phyloP scores from a whole-genome alignment of 2,797 vertebrate genomes.

The Lagodon rhomboides region DNA sequence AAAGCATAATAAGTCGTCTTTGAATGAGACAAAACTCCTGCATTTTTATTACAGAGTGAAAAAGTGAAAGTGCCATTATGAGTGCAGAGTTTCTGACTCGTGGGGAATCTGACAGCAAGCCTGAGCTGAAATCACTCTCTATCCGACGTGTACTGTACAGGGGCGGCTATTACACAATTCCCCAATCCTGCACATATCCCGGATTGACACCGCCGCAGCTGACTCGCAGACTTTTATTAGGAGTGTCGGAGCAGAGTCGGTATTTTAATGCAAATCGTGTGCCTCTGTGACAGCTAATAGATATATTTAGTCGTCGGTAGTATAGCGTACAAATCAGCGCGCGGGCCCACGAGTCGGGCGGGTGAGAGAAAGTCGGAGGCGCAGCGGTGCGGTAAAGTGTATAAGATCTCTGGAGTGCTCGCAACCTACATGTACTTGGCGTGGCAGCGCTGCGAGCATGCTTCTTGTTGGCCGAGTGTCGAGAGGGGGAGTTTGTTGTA shows the following conservation, averaged over 20 bases:
- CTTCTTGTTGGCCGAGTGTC: conserved; percentile 43
- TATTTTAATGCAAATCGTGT: conserved; percentile 13
- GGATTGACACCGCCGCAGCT: conserved; percentile 14
- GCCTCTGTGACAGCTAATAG: conserved; percentile 14
- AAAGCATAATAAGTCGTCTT: background rate
- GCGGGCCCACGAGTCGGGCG: background rate
- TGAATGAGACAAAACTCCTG: background rate
- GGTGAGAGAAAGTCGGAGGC: background rate
- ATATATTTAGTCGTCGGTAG: conserved; percentile 1
- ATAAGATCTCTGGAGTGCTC: background rate
- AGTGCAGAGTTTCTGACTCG: background rate
- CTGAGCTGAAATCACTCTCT: background rate
- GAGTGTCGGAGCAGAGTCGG: background rate
- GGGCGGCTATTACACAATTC: background rate
- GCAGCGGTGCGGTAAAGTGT: conserved; percentile 17
- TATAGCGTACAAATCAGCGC: background rate
- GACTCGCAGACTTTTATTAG: background rate
- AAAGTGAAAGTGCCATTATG: background rate
- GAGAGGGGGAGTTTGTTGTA: conserved; percentile 46
- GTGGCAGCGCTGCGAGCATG: conserved; percentile 24
- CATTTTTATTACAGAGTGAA: background rate
- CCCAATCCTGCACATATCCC: conserved; percentile 17
- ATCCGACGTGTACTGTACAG: background rate
- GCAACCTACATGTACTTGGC: conserved; percentile 16
- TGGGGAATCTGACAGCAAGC: background rate